Evolutionary conservation across 2,113 vertebrate species (phyloP).

Genomic region (Misgurnus anguillicaudatus): DNA sequence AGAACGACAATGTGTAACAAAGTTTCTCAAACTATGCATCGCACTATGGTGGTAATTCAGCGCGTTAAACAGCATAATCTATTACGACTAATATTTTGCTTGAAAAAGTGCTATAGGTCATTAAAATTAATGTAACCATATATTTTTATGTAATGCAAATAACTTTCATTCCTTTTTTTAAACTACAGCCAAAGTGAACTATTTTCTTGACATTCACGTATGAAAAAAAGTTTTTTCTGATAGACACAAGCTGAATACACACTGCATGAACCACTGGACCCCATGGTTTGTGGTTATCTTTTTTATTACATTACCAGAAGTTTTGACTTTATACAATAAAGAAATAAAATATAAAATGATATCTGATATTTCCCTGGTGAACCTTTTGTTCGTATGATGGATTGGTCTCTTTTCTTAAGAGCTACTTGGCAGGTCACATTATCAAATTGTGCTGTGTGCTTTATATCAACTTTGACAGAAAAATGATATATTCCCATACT

Average conservation of each 20-base stretch:
- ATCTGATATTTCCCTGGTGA: not conserved
- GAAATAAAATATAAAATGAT: constrained; percentile 8
- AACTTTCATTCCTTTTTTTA: too few species aligned
- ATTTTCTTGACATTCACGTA: too few species aligned
- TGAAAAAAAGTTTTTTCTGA: not conserved
- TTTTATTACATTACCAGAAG: constrained; percentile 28
- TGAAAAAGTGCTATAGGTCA: too few species aligned
- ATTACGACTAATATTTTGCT: too few species aligned
- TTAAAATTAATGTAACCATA: too few species aligned
- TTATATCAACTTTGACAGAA: not conserved
- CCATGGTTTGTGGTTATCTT: not conserved
- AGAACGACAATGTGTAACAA: too few species aligned
- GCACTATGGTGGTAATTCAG: too few species aligned
- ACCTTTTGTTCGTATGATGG: constrained; percentile 17
- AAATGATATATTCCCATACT: constrained; percentile 15
- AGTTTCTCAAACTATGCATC: too few species aligned
- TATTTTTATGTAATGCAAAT: too few species aligned
- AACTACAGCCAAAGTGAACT: too few species aligned
- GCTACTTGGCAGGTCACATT: not conserved
- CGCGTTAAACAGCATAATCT: too few species aligned
- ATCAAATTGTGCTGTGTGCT: not conserved
- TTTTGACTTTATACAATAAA: constrained; percentile 12
- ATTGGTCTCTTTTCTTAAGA: constrained; percentile 19
- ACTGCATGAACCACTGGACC: not conserved
- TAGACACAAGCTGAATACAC: not conserved